These are phyloP conservation scores for Tanaodytes sp. DNA, from an alignment of 2,888 invertebrate genomes.

Conservation along the genomic window DNA sequence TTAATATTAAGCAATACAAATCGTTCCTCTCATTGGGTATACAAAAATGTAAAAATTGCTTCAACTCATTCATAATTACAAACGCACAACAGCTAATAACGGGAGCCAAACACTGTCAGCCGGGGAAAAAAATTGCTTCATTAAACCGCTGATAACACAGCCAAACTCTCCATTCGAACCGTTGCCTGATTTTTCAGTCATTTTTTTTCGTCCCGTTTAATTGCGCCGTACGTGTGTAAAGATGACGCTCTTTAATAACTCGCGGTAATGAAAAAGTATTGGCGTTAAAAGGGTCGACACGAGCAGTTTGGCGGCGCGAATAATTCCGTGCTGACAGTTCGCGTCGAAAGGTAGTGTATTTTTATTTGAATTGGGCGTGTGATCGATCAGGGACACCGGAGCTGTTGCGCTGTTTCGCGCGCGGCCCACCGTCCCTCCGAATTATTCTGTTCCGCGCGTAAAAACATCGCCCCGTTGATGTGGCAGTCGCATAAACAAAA, in stretches of 20 bases:
- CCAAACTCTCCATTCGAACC: no score
- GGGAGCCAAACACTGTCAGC: neutral
- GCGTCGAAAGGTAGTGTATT: constrained; percentile 53
- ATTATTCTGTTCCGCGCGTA: constrained; percentile 48
- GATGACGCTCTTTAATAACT: constrained; percentile 32
- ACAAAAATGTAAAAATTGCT: no score
- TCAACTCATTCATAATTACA: no score
- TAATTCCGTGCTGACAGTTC: constrained; percentile 46
- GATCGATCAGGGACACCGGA: constrained; percentile 51
- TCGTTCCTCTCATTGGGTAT: no score
- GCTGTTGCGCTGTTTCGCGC: constrained; percentile 46
- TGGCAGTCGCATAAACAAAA: constrained; percentile 51
- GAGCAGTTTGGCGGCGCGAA: constrained; percentile 37
- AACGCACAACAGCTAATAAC: no score
- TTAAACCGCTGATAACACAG: no score
- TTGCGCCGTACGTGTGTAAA: constrained; percentile 8
- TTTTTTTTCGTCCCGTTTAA: constrained; percentile 16
- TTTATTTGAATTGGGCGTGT: constrained; percentile 45
- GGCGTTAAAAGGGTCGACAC: constrained; percentile 44
- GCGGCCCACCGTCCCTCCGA: constrained; percentile 9
- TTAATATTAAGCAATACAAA: no score
- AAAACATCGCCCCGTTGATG: no score
- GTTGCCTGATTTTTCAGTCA: neutral
- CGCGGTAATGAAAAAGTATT: constrained; percentile 53
- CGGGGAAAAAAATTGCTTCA: neutral